Base-by-base conservation (phyloP, 1,140 invertebrate genomes). In the Drosophila ironensis region DNA sequence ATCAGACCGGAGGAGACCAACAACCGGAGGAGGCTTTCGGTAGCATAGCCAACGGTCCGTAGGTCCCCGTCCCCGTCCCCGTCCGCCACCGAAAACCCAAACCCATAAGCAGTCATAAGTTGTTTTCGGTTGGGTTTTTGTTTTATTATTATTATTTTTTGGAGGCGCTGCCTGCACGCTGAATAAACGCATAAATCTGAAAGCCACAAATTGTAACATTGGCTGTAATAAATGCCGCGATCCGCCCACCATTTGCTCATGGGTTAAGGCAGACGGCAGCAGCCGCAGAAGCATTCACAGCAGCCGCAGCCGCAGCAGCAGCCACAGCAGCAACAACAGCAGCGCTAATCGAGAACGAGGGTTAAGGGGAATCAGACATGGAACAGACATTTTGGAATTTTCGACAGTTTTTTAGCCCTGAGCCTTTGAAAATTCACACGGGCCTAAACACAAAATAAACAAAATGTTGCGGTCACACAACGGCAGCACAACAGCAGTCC, bases 201-300 rank as follows among this genome's bases (percentile, higher is more conserved):
- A 68, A 76, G 66, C 82, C 76, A 84, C 84, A 88, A 88, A 88
- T 88, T 88, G 84, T 88, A 88, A 88, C 84, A 88, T 88, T 88
- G 84, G 84, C 84, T 88, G 84, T 88, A 88, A 88, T 88, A 88
- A 88, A 88, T 88, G 84, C 84, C 84, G 86, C 72, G 84, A 80
- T 88, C 70, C 84, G 84, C 84, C 84, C 84, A 88, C 84, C 84
- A 84, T 88, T 88, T 84, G 84, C 73, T 66, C 63, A 57, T 71
- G 56, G 60, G 60, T 63, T 59, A 46, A 61, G 24, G 42, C 46
- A 46, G 52, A 27, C 54, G 33, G 63, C 60, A 16, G 16, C 46
- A 24, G 33, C 54, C 42, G 37, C 60, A 22, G 33, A 16, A 42
- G 44, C n/a, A n/a, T n/a, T 11, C 11, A 9, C 44, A 45, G 64